A percentile compares a stretch with the other conserved stretches of the same genome.
phyloP scores from a whole-genome alignment of 2,888 invertebrate genomes.

The Orchestes rusci region DNA sequence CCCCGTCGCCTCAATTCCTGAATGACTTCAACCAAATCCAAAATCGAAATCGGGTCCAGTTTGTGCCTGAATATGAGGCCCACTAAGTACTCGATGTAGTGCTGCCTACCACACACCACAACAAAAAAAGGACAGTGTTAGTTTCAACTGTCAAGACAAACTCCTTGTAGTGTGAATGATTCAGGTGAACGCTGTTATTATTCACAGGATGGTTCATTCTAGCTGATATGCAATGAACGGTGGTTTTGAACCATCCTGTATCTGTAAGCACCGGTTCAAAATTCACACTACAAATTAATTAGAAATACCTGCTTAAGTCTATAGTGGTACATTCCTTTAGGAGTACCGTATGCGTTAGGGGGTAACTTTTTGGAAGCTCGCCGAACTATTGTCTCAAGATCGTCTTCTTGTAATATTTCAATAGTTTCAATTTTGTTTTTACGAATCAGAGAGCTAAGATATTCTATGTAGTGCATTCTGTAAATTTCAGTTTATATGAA shows the following conservation, averaged over 20 bases:
- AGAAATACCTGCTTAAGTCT: constrained; percentile 56
- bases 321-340: constrained; percentile 57
- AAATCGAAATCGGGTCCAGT: constrained; percentile 84
- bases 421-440: constrained; percentile 68
- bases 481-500: constrained; percentile 32
- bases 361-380: constrained; percentile 68
- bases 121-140: constrained; percentile 22
- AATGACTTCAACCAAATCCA: constrained; percentile 79
- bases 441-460: constrained; percentile 72
- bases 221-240: too few species aligned
- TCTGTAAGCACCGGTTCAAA: too few species aligned
- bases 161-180: too few species aligned
- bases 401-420: constrained; percentile 66
- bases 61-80: constrained; percentile 72
- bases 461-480: constrained; percentile 88
- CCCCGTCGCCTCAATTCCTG: constrained; percentile 82
- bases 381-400: constrained; percentile 73
- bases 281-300: not conserved
- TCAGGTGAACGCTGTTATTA: too few species aligned
- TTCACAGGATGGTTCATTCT: too few species aligned
- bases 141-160: too few species aligned
- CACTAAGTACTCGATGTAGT: constrained; percentile 95
- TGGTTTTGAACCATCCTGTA: too few species aligned
- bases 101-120: constrained; percentile 56
- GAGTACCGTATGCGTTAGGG: constrained; percentile 67